Base-by-base conservation (phyloP, 2,888 invertebrate genomes). In the Eupithecia centaureata region DNA sequence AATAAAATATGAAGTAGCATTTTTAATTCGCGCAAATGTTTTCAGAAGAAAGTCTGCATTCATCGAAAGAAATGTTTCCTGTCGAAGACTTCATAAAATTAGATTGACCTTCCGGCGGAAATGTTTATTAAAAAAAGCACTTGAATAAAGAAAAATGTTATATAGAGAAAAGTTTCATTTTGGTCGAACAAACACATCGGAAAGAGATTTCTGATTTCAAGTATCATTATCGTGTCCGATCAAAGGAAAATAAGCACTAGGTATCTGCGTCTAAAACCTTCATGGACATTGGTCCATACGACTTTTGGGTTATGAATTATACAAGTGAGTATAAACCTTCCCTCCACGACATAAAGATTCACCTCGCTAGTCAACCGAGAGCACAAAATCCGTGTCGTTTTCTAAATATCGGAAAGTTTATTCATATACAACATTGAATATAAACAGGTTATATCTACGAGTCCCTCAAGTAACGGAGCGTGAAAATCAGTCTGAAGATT, bases 401-500 rank as follows among this genome's bases (percentile, higher is more conserved):
- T 32, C 30, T 1, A 33, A 33, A 32, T 18, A 2, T 30, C 18
- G 51, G 27, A 25, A 63, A 67, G 57, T 64, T 63, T 62, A 63
- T 63, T 63, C 57, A 57, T 57, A 57, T 47, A 32, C 47, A 22
- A 42, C 47, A 63, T 47, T 30, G 22, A 59, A 59, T 38, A 60
- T 35, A 60, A 59, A 56, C 42, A 54, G 54, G 32, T 57, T 13
- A 57, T 57, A 38, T 38, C n/a, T 13, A 38, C 59, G 72, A 76
- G 76, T 76, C 79, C 80, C 82, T 79, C 69, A 82, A 80, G 82
- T 84, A 84, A 78, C 75, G 74, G 59, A 77, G 84, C 81, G 80
- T 84, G 83, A 80, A 88, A 85, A 87, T 86, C 82, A 80, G 83
- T 79, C 79, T 78, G 79, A 77, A 79, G 80, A 86, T 86, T 85